These are phyloP conservation scores for Oceanodroma leucorhoa DNA, from an alignment of 2,797 vertebrate genomes.

Conservation along the genomic window DNA sequence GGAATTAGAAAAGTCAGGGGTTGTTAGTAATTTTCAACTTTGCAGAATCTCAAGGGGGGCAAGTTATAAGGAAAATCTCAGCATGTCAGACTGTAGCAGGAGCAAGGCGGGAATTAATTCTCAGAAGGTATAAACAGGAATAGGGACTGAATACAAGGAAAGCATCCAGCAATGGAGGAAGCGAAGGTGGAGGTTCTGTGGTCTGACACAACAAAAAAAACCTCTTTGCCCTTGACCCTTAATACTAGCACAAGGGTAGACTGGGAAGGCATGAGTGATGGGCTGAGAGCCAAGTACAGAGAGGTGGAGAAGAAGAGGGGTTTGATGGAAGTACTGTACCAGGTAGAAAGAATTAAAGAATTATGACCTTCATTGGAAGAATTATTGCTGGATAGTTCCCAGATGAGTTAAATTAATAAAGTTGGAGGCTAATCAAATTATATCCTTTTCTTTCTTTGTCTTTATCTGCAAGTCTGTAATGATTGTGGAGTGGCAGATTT, in stretches of 20 bases:
- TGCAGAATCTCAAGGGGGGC: background rate
- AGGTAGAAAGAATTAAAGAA: conserved; percentile 39
- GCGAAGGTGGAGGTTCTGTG: background rate
- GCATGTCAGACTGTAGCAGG: background rate
- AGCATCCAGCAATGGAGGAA: background rate
- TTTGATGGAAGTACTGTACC: background rate
- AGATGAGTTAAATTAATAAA: conserved; percentile 23
- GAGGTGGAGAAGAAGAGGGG: background rate
- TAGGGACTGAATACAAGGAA: background rate
- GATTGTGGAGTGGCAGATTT: background rate
- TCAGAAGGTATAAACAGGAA: background rate
- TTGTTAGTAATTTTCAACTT: background rate
- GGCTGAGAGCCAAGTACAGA: background rate
- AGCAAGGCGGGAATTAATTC: background rate
- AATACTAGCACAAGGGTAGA: background rate
- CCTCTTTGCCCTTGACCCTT: background rate
- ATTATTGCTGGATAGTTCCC: background rate
- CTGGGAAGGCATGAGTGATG: background rate
- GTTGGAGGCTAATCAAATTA: background rate
- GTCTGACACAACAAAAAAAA: background rate
- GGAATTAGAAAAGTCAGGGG: background rate
- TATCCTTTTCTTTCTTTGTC: conserved; percentile 1
- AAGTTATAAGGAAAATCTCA: background rate
- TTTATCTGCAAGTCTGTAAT: background rate
- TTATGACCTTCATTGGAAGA: conserved; percentile 11